Evolutionary conservation across 2,797 vertebrate genomes (phyloP).

Genomic region (Tenualosa thibaudeaui): DNA sequence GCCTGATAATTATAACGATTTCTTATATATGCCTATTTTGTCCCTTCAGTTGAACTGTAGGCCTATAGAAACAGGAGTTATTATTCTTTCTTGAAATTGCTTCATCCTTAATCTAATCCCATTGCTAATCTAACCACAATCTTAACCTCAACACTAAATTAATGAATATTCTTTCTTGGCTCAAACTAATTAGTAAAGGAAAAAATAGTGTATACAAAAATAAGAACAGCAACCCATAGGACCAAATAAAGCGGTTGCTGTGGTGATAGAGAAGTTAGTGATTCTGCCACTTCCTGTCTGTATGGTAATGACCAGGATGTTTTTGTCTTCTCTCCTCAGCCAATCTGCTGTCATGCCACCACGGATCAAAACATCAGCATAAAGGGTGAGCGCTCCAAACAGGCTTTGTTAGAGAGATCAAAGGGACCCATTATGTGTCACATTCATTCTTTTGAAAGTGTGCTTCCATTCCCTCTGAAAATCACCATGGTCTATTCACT

Average conservation of each 20-base stretch:
- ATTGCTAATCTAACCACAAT: background rate
- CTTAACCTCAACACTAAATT: background rate
- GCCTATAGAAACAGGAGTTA: no score
- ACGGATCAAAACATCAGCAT: background rate
- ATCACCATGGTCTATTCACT: background rate
- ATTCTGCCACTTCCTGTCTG: background rate
- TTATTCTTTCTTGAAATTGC: no score
- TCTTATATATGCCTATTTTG: no score
- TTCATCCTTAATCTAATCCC: no score
- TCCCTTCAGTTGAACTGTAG: no score
- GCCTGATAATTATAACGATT: no score
- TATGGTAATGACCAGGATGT: background rate
- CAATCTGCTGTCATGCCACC: background rate
- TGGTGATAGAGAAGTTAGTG: no score
- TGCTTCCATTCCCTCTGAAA: background rate
- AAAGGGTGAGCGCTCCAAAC: background rate
- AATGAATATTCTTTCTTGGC: no score
- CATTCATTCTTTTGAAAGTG: background rate
- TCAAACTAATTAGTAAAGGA: no score
- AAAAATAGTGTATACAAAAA: no score
- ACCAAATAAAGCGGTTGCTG: background rate
- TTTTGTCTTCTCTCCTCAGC: background rate
- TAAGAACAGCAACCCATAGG: no score
- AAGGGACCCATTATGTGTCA: background rate
- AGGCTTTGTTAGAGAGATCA: slow-evolving; percentile 2